Conservation (phyloP, 2,888 invertebrate species). For the Limenitis camilla region DNA sequence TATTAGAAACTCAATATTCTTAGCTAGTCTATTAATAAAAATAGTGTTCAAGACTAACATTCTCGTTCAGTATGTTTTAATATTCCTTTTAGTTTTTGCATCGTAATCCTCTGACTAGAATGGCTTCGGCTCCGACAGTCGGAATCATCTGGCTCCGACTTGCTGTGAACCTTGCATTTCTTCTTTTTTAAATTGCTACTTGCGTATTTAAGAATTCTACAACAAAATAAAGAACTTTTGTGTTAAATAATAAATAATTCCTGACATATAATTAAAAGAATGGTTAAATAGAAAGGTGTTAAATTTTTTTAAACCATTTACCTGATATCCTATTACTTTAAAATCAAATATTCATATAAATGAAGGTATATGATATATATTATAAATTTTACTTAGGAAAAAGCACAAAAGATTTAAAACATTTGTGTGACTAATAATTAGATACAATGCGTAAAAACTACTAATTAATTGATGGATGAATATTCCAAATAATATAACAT, state of each 20-base stretch:
- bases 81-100: constrained; percentile 41
- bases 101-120: constrained; percentile 21
- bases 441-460: too few species aligned
- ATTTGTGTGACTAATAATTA: too few species aligned
- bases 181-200: constrained; percentile 45
- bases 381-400: neutral
- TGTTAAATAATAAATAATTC: neutral
- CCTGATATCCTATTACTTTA: too few species aligned
- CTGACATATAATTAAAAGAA: too few species aligned
- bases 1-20: too few species aligned
- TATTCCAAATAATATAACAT: too few species aligned
- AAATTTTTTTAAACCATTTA: too few species aligned
- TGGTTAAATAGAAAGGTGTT: too few species aligned
- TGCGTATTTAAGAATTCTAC: constrained; percentile 45
- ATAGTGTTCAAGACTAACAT: constrained; percentile 18
- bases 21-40: too few species aligned
- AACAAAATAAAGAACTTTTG: neutral
- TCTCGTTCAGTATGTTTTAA: constrained; percentile 40
- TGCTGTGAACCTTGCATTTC: constrained; percentile 43
- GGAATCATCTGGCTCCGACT: constrained; percentile 43
- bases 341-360: neutral
- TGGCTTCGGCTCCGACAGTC: constrained; percentile 30
- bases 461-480: too few species aligned
- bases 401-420: too few species aligned
- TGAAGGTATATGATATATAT: neutral